Evolutionary conservation across 2,797 vertebrate species (phyloP).

Genomic region (Gallinago nigripennis): DNA sequence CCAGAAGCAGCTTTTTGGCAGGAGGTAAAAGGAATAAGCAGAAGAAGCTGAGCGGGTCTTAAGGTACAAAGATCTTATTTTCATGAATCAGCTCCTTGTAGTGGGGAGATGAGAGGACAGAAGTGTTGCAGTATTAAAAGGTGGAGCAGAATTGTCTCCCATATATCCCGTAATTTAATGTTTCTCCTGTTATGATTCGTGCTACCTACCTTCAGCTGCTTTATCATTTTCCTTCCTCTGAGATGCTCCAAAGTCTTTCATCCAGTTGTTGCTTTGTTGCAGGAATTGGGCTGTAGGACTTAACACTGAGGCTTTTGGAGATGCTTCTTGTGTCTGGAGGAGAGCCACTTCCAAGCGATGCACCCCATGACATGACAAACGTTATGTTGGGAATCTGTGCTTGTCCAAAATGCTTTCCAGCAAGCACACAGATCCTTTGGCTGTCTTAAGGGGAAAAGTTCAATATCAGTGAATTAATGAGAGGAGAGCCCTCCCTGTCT

Average conservation of each 20-base stretch:
- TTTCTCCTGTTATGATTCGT: background rate
- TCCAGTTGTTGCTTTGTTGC: background rate
- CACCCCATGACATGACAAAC: background rate
- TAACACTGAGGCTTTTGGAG: background rate
- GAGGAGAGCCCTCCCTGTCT: background rate
- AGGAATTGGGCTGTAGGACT: background rate
- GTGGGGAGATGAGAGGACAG: background rate
- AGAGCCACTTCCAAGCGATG: background rate
- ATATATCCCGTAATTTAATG: background rate
- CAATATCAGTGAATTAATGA: background rate
- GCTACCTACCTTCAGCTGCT: background rate
- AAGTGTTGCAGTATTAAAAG: background rate
- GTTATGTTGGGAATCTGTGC: background rate
- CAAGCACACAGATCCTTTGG: background rate
- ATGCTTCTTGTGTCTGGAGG: background rate
- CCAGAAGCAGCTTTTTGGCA: constrained; percentile 46
- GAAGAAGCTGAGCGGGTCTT: constrained; percentile 38
- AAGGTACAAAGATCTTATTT: constrained; percentile 27
- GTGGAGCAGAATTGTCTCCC: background rate
- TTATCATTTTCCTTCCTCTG: background rate
- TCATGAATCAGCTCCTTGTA: constrained; percentile 30
- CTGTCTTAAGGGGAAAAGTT: background rate
- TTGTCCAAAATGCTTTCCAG: background rate
- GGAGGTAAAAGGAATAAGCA: constrained; percentile 20
- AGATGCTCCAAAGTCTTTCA: background rate